Evolutionary conservation across 2,888 invertebrate species (phyloP).

Genomic region (Ochropacha duplaris): DNA sequence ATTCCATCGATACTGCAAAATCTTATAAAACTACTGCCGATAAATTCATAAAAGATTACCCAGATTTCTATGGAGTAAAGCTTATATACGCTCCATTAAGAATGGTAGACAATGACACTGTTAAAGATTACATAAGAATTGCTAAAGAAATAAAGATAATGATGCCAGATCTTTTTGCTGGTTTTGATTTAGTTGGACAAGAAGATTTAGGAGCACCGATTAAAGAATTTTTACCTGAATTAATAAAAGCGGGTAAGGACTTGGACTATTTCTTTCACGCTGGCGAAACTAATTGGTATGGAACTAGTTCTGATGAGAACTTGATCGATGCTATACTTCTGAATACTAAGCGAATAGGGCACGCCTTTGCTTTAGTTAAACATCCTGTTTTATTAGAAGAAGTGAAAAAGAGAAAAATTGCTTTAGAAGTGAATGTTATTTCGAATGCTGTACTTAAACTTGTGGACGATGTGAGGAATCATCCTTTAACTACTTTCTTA

Average conservation of each 20-base stretch:
- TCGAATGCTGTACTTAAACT: slow-evolving; percentile 90
- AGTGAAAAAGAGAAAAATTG: slow-evolving; percentile 84
- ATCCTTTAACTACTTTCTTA: slow-evolving; percentile 86
- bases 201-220: slow-evolving; percentile 88
- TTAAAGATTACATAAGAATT: slow-evolving; percentile 74
- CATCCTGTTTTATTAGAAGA: slow-evolving; percentile 86
- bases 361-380: slow-evolving; percentile 88
- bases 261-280: slow-evolving; percentile 90
- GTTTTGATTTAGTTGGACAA: slow-evolving; percentile 92
- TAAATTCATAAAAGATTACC: slow-evolving; percentile 82
- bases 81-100: slow-evolving; percentile 87
- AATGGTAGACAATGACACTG: slow-evolving; percentile 55
- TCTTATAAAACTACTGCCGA: slow-evolving; percentile 82
- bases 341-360: slow-evolving; percentile 89
- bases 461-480: slow-evolving; percentile 88
- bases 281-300: slow-evolving; percentile 91
- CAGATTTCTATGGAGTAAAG: slow-evolving; percentile 86
- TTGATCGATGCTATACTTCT: slow-evolving; percentile 88
- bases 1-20: slow-evolving; percentile 76
- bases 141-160: slow-evolving; percentile 66
- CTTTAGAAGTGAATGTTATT: slow-evolving; percentile 90
- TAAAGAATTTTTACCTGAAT: slow-evolving; percentile 79
- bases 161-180: slow-evolving; percentile 87
- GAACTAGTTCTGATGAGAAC: slow-evolving; percentile 86
- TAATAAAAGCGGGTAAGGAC: slow-evolving; percentile 72